Evolutionary conservation across 2,113 vertebrate species (phyloP).

Genomic region (Maccullochella peelii): DNA sequence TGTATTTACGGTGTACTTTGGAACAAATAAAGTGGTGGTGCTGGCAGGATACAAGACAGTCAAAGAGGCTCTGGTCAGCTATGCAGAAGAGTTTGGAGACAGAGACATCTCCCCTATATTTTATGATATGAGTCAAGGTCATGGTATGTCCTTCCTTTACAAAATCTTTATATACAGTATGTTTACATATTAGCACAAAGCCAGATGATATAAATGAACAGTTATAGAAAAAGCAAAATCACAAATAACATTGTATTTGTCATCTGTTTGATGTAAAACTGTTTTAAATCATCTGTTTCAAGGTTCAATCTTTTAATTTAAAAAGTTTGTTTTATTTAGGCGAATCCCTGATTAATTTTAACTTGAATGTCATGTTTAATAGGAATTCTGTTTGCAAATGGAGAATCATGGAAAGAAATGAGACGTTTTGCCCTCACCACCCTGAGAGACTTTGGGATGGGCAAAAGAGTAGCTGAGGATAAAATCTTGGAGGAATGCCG

Average conservation of each 20-base stretch:
- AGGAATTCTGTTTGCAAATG: slow-evolving; percentile 77
- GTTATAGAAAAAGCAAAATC: not conserved
- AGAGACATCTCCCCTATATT: slow-evolving; percentile 82
- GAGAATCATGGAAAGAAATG: slow-evolving; percentile 78
- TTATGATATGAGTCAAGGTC: slow-evolving; percentile 69
- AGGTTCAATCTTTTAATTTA: not conserved
- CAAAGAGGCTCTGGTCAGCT: slow-evolving; percentile 84
- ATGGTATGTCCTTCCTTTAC: slow-evolving; percentile 74
- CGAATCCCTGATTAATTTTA: not conserved
- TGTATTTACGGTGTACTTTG: slow-evolving; percentile 87
- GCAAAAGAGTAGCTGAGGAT: slow-evolving; percentile 68
- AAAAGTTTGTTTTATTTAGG: not conserved
- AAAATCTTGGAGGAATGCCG: slow-evolving; percentile 75
- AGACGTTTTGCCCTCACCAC: slow-evolving; percentile 77
- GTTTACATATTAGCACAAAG: not conserved
- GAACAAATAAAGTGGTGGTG: slow-evolving; percentile 84
- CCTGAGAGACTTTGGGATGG: slow-evolving; percentile 82
- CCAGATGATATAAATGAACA: not conserved
- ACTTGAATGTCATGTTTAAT: not conserved
- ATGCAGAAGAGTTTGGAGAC: slow-evolving; percentile 87
- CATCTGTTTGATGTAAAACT: not conserved
- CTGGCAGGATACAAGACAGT: slow-evolving; percentile 86
- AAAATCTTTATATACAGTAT: not conserved
- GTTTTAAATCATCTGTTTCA: not conserved
- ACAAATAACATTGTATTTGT: not conserved